phyloP scores from a whole-genome alignment of 2,888 invertebrate species.

The Epinotia nisella region DNA sequence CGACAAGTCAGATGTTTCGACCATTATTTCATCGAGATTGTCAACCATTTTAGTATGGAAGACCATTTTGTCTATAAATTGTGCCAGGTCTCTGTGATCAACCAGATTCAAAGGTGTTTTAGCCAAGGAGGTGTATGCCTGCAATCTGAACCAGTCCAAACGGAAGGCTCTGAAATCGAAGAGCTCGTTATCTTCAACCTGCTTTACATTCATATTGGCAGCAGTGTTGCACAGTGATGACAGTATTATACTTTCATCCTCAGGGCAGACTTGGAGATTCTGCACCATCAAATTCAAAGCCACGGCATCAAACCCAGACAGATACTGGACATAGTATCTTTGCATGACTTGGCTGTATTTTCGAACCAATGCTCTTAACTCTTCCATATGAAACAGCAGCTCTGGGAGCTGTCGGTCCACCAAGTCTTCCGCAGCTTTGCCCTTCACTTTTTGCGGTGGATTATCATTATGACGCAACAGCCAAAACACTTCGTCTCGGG shows the following conservation, averaged over 20 bases:
- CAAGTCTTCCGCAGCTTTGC: slow-evolving; percentile 95
- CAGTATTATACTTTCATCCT: slow-evolving; percentile 97
- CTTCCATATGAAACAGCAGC: slow-evolving; percentile 98
- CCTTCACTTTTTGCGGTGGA: slow-evolving; percentile 95
- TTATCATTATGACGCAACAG: slow-evolving; percentile 97
- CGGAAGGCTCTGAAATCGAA: slow-evolving; percentile 98
- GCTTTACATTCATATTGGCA: slow-evolving; percentile 93
- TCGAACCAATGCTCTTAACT: slow-evolving; percentile 95
- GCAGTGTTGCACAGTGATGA: slow-evolving; percentile 96
- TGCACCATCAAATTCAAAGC: slow-evolving; percentile 94
- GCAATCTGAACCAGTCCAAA: slow-evolving; percentile 98
- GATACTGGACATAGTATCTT: slow-evolving; percentile 98
- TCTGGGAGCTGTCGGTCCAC: slow-evolving; percentile 98
- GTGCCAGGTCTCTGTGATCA: slow-evolving; percentile 94
- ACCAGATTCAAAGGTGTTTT: slow-evolving; percentile 91
- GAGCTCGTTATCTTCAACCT: slow-evolving; percentile 97
- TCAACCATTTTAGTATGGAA: slow-evolving; percentile 99
- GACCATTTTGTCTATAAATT: slow-evolving; percentile 96
- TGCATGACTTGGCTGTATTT: slow-evolving; percentile 99
- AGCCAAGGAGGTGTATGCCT: slow-evolving; percentile 95
- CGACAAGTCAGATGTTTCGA: slow-evolving; percentile 98
- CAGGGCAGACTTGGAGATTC: slow-evolving; percentile 92
- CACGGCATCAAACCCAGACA: slow-evolving; percentile 98
- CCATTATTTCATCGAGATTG: slow-evolving; percentile 97
- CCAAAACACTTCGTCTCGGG: slow-evolving; percentile 99